Conservation (phyloP, 2,888 invertebrate species). For the Andricus curvator region DNA sequence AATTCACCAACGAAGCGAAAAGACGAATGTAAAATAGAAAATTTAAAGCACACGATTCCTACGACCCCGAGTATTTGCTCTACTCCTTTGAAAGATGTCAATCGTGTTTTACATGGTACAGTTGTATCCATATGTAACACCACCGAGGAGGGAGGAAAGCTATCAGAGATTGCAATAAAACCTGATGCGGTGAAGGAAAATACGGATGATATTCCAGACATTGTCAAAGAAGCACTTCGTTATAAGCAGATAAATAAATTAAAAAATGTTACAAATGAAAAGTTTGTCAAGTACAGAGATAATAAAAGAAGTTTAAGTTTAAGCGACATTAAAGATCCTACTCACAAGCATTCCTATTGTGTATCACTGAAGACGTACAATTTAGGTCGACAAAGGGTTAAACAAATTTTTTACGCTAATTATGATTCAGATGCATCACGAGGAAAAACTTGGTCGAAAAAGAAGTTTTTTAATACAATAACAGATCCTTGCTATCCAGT, state of each 20-base stretch:
- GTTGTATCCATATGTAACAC: slow-evolving; percentile 87
- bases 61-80: slow-evolving; percentile 88
- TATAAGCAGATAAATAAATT: slow-evolving; percentile 76
- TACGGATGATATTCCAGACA: slow-evolving; percentile 75
- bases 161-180: slow-evolving; percentile 47
- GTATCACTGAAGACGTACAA: slow-evolving; percentile 81
- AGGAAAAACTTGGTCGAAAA: slow-evolving; percentile 72
- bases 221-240: slow-evolving; percentile 77
- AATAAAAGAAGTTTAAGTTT: slow-evolving; percentile 80
- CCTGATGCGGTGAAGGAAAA: slow-evolving; percentile 54
- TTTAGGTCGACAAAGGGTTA: slow-evolving; percentile 78
- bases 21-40: slow-evolving; percentile 64
- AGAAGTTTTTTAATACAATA: slow-evolving; percentile 84
- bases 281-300: slow-evolving; percentile 58
- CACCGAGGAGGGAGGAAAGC: slow-evolving; percentile 74
- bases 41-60: slow-evolving; percentile 78
- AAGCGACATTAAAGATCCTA: slow-evolving; percentile 83
- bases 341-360: slow-evolving; percentile 81
- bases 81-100: slow-evolving; percentile 87
- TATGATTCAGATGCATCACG: slow-evolving; percentile 61
- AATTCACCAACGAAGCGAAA: slow-evolving; percentile 66
- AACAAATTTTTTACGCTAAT: slow-evolving; percentile 61
- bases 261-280: slow-evolving; percentile 64
- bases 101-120: slow-evolving; percentile 86
- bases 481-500: slow-evolving; percentile 89